Base-by-base conservation (phyloP, 2,113 vertebrate genomes). In the Chamaea fasciata region DNA sequence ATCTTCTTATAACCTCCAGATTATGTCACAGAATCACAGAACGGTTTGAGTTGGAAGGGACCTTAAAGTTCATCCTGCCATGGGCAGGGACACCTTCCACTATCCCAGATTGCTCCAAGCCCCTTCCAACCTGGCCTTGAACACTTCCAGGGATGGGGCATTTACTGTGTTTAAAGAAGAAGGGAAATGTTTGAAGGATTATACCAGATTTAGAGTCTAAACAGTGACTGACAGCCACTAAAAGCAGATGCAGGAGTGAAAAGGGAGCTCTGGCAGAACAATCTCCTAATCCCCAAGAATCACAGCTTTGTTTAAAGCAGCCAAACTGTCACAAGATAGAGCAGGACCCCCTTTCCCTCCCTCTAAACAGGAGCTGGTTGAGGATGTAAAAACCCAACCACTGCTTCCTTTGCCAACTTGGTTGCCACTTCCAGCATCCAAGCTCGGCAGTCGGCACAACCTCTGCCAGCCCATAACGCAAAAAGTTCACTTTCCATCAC, bases 401-500 rank as follows among this genome's bases (percentile, higher is more conserved):
- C 2, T 52, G n/a, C 30, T 74, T 15, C 39, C 20, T 70, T 60
- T 90, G 83, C 67, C 83, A 78, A 7, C 76, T 62, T 65, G 22
- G 27, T 23, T 28, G 71, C 55, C 70, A 41, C 26, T 89, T 64
- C 55, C 91, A 60, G 62, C 76, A 39, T 22, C 57, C 31, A 7
- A 41, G 44, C 53, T 69, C 69, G 0, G 2, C 35, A 7, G 16
- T 7, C 1, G 0, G 31, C 33, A 4, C 69, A 68, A 28, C 62
- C 60, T 52, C 71, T 95, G 93, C 96, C 96, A 96, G 74, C 83
- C 13, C 4, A 41, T 90, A 44, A 52, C 18, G 0, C 81, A 42
- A 33, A 65, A 89, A 91, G 85, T 89, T 96, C 95, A 95, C 68
- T 92, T 97, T 64, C 69, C 94, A 96, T 97, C 92, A 94, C 75